Evolutionary conservation across 2,113 vertebrate genomes (phyloP).

Genomic region (Tupaia tana): DNA sequence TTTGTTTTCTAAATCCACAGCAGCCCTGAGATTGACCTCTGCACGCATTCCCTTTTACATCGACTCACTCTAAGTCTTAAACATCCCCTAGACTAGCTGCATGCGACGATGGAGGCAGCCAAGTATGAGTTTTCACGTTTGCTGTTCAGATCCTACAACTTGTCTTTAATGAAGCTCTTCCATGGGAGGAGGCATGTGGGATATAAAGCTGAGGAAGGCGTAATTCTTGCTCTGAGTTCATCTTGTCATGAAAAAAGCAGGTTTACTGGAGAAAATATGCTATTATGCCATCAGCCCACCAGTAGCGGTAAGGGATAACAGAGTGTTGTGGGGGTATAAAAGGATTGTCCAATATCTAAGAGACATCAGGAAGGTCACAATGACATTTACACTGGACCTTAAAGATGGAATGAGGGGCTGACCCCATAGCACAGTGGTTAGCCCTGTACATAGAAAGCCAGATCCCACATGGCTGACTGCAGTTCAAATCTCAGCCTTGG

Average conservation of each 20-base stretch:
- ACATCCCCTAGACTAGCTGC: not conserved
- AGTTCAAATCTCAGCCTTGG: too few relatives aligned
- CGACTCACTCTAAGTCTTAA: not conserved
- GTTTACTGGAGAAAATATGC: not conserved
- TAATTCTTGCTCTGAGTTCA: not conserved
- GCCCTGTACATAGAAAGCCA: too few relatives aligned
- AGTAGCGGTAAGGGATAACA: not conserved
- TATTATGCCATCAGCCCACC: not conserved
- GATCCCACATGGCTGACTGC: too few relatives aligned
- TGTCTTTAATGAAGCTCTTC: not conserved
- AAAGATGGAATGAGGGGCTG: not conserved
- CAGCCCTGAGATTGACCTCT: conserved; percentile 13
- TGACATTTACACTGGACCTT: not conserved
- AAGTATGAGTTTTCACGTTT: not conserved
- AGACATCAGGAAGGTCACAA: not conserved
- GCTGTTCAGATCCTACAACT: not conserved
- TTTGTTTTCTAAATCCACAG: conserved; percentile 28
- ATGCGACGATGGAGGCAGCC: not conserved
- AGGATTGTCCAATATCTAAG: not conserved
- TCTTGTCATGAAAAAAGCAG: not conserved
- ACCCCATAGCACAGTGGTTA: too few relatives aligned
- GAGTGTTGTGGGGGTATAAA: not conserved
- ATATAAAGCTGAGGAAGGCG: not conserved
- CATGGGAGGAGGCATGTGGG: not conserved
- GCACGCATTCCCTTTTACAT: not conserved